phyloP scores from a whole-genome alignment of 2,888 invertebrate genomes.

The Notocelia uddmanniana region DNA sequence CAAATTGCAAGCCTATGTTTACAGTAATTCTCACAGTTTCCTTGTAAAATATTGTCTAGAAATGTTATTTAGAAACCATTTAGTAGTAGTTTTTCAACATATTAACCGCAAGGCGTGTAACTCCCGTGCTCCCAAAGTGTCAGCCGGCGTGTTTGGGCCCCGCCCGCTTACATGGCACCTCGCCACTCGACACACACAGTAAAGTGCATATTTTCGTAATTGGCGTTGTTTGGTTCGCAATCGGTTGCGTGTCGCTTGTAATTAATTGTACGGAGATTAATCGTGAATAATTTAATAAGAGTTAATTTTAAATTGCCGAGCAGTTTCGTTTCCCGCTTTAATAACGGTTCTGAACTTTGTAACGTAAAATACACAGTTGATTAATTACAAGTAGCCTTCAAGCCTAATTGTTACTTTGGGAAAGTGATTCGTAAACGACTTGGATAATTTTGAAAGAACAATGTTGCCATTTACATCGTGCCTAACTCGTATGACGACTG shows the following conservation, averaged over 20 bases:
- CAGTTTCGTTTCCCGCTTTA: slow-evolving; percentile 18
- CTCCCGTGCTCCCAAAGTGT: slow-evolving; percentile 26
- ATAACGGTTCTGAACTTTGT: slow-evolving; percentile 25
- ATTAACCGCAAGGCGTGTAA: slow-evolving; percentile 9
- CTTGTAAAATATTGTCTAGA: slow-evolving; percentile 26
- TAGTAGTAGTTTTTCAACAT: slow-evolving; percentile 1
- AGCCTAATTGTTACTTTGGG: background rate
- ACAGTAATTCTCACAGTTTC: slow-evolving; percentile 22
- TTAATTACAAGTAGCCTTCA: slow-evolving; percentile 21
- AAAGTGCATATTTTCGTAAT: slow-evolving; percentile 38
- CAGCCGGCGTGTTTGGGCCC: slow-evolving; percentile 7
- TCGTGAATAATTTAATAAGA: slow-evolving; percentile 33
- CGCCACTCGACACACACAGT: slow-evolving; percentile 12
- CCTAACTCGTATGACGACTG: background rate
- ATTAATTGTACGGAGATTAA: slow-evolving; percentile 39
- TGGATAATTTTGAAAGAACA: background rate
- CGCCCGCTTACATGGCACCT: slow-evolving; percentile 35
- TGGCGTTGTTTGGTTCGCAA: background rate
- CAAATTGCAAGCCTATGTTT: slow-evolving; percentile 37
- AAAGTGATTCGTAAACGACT: background rate
- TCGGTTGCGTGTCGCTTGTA: slow-evolving; percentile 33
- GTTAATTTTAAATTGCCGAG: slow-evolving; percentile 17
- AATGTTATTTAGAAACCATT: slow-evolving; percentile 10
- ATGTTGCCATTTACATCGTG: background rate
- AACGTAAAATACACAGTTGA: slow-evolving; percentile 5